Base-by-base conservation (phyloP, 2,888 invertebrate species). In the Pegoplata infirma region DNA sequence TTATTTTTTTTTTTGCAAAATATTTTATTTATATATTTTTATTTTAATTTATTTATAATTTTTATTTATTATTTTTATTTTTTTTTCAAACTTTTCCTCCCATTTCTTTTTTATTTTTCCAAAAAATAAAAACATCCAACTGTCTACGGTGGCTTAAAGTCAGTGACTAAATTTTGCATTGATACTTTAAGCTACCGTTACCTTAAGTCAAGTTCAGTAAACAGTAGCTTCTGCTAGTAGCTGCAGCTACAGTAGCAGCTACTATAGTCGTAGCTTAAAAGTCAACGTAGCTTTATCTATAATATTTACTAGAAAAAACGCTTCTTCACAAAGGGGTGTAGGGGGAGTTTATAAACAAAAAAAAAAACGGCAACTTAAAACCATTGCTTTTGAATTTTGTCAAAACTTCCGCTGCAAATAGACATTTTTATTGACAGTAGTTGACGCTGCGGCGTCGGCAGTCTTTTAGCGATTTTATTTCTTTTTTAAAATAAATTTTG, bases 131-230 rank as follows among this genome's bases (percentile, higher is more conserved):
- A 68, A 58, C 51, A 64, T 73, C 82, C 68, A 78, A 78, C 74
- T 85, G 84, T 83, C 85, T 83, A 81, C 83, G 84, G 81, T 85
- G 85, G 86, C 87, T 86, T 84, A 79, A 87, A 83, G 84, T 84
- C 84, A 85, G 85, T 86, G 85, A 87, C 87, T 87, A 82, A 87
- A 86, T 83, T 83, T 85, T 80, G 82, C 83, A 84, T 83, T 85
- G 82, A 69, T 64, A 66, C 28, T 69, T 25, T 66, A 47, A 74
- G 74, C 78, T 74, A 78, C 74, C 78, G 74, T 78, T 71, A 66
- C 59, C 64, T 77, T 69, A 72, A 73, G 74, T 74, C 78, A 78
- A 74, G 68, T 74, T 78, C 64, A 78, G 78, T 25, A 44, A 36
- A 14, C 56, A 59, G 76, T 47, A 56, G 49, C 72, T 72, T 23